Evolutionary conservation across 2,113 vertebrate genomes (phyloP).

Genomic region (Glaucidium brasilianum): DNA sequence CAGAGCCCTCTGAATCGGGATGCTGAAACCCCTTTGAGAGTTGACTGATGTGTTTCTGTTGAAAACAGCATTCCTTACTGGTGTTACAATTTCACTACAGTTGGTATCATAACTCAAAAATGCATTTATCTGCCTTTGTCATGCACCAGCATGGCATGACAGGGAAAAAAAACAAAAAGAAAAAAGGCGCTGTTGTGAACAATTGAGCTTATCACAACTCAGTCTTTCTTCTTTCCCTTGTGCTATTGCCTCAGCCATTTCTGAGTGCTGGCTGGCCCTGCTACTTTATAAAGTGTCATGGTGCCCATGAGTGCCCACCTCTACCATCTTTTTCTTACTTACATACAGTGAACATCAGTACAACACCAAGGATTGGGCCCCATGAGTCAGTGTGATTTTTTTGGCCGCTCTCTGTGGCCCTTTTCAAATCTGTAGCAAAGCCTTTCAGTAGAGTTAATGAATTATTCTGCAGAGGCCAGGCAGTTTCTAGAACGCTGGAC

Average conservation of each 20-base stretch:
- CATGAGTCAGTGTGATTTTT: background rate
- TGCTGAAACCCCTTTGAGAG: background rate
- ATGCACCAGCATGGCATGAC: background rate
- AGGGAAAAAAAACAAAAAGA: background rate
- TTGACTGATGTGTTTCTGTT: background rate
- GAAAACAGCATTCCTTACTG: background rate
- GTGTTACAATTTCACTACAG: background rate
- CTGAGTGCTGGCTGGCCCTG: background rate
- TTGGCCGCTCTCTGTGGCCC: background rate
- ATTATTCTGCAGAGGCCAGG: background rate
- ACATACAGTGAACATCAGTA: background rate
- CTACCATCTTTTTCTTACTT: background rate
- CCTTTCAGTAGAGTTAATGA: slow-evolving; percentile 25
- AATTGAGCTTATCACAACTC: background rate
- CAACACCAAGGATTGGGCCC: background rate
- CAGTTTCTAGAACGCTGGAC: slow-evolving; percentile 13
- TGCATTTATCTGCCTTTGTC: background rate
- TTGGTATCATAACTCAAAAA: background rate
- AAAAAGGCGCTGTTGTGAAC: background rate
- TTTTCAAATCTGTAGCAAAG: background rate
- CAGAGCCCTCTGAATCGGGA: background rate
- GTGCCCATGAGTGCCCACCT: background rate
- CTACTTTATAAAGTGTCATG: background rate
- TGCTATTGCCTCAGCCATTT: background rate
- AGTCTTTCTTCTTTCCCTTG: background rate